Percentiles rank a stretch among this genome's conserved stretches.
Conservation (phyloP, 2,888 invertebrate genomes). For the Leucophenga montana region DNA sequence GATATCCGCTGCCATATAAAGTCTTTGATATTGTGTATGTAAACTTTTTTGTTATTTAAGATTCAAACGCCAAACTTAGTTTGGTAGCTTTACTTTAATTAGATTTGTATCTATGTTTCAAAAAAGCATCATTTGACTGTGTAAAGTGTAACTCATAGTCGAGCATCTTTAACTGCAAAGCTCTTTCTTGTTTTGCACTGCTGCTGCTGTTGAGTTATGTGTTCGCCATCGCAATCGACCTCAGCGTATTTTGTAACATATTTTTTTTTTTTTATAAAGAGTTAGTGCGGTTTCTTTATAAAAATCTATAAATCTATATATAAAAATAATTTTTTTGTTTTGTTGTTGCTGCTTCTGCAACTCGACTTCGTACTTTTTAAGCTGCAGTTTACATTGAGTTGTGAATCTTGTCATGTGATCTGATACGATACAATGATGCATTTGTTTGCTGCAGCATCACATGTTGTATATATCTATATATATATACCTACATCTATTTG, state of each 20-base stretch:
- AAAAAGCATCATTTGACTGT: background rate
- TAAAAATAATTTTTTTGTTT: background rate
- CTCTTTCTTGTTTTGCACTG: too few relatives aligned
- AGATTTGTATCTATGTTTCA: background rate
- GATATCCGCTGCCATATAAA: too few relatives aligned
- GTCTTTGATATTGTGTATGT: too few relatives aligned
- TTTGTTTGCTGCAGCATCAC: background rate
- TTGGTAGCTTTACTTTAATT: background rate
- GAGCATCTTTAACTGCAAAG: too few relatives aligned
- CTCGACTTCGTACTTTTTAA: background rate
- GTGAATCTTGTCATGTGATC: too few relatives aligned
- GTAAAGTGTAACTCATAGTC: background rate
- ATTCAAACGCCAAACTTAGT: background rate
- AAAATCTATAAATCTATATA: too few relatives aligned
- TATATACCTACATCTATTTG: background rate
- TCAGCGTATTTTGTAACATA: constrained; percentile 1
- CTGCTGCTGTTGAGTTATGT: constrained; percentile 2
- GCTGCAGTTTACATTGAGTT: background rate
- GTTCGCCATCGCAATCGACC: constrained; percentile 11
- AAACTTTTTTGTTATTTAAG: background rate
- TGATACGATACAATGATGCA: too few relatives aligned
- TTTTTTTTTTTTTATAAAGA: background rate
- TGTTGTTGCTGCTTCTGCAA: background rate
- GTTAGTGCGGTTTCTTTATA: background rate
- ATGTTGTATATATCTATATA: background rate